Evolutionary conservation across 2,113 vertebrate species (phyloP).

Genomic region (Myotis brandtii): DNA sequence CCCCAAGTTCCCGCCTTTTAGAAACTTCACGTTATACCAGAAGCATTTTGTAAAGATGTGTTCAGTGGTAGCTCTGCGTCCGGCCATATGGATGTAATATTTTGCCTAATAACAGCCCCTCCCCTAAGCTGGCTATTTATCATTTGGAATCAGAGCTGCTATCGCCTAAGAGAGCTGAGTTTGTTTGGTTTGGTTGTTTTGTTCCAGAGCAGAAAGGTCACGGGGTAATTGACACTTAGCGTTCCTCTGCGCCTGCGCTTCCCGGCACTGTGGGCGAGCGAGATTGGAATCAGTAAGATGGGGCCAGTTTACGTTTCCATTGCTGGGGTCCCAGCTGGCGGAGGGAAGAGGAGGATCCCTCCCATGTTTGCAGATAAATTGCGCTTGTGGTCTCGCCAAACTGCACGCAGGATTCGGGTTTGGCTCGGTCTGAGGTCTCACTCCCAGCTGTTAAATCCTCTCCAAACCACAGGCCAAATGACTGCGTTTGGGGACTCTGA

Average conservation of each 20-base stretch:
- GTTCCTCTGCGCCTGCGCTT: not conserved
- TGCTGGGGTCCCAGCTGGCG: conserved; percentile 30
- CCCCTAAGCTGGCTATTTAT: not conserved
- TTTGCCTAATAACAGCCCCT: not conserved
- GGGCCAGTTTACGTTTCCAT: not conserved
- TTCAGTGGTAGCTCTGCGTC: not conserved
- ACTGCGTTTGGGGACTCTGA: not conserved
- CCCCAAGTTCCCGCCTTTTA: not conserved
- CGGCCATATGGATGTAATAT: not conserved
- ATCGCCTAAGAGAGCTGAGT: not conserved
- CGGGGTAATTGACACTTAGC: not conserved
- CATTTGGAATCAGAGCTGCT: not conserved
- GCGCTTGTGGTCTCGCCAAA: conserved; percentile 5
- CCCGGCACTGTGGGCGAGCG: rapidly evolving
- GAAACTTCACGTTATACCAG: not conserved
- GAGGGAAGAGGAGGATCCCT: not conserved
- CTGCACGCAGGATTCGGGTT: not conserved
- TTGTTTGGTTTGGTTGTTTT: not conserved
- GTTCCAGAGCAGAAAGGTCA: not conserved
- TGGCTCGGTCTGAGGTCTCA: conserved; percentile 6
- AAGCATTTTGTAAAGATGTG: not conserved
- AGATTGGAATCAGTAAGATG: not conserved
- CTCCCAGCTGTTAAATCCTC: conserved; percentile 51
- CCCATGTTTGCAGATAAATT: conserved; percentile 6
- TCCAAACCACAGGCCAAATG: conserved; percentile 60